These are phyloP conservation scores for Drosophila lacertosa DNA, from an alignment of 1,140 invertebrate species.

Conservation along the genomic window DNA sequence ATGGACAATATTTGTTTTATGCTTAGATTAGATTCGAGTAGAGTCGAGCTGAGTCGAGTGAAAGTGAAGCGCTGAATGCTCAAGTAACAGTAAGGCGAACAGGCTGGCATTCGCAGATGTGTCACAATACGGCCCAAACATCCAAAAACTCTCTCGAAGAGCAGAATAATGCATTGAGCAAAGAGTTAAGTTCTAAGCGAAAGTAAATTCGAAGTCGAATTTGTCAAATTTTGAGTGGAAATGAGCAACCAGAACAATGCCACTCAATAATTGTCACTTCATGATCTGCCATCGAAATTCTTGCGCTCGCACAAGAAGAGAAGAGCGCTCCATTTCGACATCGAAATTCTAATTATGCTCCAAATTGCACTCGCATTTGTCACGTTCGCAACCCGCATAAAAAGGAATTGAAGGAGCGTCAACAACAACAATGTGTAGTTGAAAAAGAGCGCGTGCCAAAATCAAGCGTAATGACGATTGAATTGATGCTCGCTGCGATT, in stretches of 20 bases:
- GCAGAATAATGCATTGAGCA: no score
- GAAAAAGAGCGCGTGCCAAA: neutral
- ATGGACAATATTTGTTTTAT: slow-evolving; percentile 26
- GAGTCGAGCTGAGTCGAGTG: slow-evolving; percentile 11
- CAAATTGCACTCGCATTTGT: neutral
- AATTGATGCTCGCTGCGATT: neutral
- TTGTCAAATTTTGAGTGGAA: neutral
- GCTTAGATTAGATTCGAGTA: slow-evolving; percentile 17
- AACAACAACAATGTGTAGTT: neutral
- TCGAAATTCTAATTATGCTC: neutral
- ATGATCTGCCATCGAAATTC: no score
- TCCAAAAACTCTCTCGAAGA: neutral
- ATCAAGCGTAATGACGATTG: neutral
- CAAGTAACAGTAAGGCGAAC: neutral
- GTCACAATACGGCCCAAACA: neutral
- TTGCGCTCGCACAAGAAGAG: neutral
- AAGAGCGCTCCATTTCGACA: neutral
- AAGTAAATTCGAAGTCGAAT: slow-evolving; percentile 1
- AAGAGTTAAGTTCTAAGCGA: no score
- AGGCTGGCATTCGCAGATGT: neutral
- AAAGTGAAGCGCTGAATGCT: slow-evolving; percentile 34
- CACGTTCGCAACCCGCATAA: neutral
- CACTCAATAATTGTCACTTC: neutral
- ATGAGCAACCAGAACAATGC: neutral
- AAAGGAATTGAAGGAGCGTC: neutral